Conservation (phyloP, 2,113 vertebrate species). For the Dicentrarchus labrax region DNA sequence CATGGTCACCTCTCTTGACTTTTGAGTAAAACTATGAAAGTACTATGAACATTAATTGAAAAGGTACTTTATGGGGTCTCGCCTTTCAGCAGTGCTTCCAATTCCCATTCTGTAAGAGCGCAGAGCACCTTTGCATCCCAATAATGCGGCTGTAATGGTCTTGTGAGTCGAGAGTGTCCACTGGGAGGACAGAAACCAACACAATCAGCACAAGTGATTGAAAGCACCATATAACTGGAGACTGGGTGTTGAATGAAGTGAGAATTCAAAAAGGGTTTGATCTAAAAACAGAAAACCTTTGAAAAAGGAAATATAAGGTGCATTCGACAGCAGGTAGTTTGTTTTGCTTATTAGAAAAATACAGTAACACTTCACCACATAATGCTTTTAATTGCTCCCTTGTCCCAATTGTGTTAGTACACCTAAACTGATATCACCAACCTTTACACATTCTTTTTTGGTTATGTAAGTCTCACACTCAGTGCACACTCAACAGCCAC, state of each 20-base stretch:
- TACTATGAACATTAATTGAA: constrained; percentile 1
- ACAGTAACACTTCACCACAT: not conserved
- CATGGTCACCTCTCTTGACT: not conserved
- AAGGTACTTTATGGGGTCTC: not conserved
- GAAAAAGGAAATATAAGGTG: not conserved
- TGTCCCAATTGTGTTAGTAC: not conserved
- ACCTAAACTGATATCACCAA: not conserved
- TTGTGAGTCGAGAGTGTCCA: not conserved
- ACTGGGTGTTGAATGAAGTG: too few relatives aligned
- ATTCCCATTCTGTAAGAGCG: not conserved
- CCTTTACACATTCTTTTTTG: not conserved
- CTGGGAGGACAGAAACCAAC: not conserved
- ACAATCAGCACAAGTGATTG: not conserved
- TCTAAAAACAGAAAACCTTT: not conserved
- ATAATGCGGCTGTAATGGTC: constrained; percentile 16
- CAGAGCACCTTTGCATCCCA: not conserved
- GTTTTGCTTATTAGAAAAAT: not conserved
- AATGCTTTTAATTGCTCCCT: not conserved
- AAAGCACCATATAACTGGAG: not conserved
- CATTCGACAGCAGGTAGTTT: not conserved
- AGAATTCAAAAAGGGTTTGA: not conserved
- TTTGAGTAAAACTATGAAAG: not conserved
- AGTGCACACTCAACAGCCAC: not conserved
- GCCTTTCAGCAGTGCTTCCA: not conserved
- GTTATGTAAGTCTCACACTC: constrained; percentile 7